Conservation (phyloP, 2,888 invertebrate species). For the Ophion ellenae region DNA sequence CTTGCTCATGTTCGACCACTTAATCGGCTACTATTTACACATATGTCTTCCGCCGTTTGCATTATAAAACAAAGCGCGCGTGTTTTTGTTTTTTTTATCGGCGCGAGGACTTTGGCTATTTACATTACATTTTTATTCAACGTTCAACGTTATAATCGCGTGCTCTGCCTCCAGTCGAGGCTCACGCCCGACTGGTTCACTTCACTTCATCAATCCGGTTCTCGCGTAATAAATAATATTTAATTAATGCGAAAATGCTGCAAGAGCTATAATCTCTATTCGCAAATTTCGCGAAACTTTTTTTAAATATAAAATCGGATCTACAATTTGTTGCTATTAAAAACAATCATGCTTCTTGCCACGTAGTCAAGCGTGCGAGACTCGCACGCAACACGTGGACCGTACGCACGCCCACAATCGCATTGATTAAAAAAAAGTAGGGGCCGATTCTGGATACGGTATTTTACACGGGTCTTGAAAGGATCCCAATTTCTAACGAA, state of each 20-base stretch:
- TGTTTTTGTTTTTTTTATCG: constrained; percentile 19
- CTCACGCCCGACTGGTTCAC: not conserved
- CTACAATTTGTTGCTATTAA: constrained; percentile 8
- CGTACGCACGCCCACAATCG: not conserved
- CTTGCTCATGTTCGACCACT: constrained; percentile 56
- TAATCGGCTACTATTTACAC: constrained; percentile 70
- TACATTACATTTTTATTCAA: constrained; percentile 42
- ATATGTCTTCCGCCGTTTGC: constrained; percentile 3
- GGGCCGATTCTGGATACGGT: not conserved
- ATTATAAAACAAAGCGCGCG: not conserved
- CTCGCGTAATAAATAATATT: constrained; percentile 40
- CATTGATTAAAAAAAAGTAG: not conserved
- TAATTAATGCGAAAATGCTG: not conserved
- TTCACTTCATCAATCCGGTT: constrained; percentile 25
- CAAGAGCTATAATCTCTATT: not conserved
- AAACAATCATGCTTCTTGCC: not conserved
- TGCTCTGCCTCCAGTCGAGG: not conserved
- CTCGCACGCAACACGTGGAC: not conserved
- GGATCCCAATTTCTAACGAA: not conserved
- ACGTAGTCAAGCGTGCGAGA: no score
- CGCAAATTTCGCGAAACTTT: not conserved
- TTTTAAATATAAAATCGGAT: not conserved
- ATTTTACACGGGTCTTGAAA: not conserved
- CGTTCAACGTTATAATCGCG: constrained; percentile 10
- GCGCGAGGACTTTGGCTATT: constrained; percentile 33